phyloP scores from a whole-genome alignment of 2,113 vertebrate species.

The Falco punctatus region DNA sequence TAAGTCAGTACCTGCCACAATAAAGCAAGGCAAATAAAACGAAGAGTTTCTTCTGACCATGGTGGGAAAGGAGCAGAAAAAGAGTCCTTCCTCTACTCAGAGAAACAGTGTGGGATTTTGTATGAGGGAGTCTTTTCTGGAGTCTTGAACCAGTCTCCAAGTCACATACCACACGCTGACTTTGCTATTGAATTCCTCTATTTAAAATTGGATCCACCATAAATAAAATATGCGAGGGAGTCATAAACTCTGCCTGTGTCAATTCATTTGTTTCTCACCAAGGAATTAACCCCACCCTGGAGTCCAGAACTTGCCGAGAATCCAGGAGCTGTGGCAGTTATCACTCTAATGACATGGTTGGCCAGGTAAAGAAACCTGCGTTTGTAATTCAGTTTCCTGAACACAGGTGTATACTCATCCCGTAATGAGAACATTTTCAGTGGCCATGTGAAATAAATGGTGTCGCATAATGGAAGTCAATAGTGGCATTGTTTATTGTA shows the following conservation, averaged over 20 bases:
- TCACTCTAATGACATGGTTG: conserved; percentile 28
- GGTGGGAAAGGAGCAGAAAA: background rate
- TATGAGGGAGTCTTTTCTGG: background rate
- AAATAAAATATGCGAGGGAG: background rate
- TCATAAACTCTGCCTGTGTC: conserved; percentile 1
- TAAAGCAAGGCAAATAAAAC: background rate
- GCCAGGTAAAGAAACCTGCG: conserved; percentile 34
- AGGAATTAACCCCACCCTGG: conserved; percentile 21
- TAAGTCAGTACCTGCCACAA: background rate
- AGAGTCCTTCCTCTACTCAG: background rate
- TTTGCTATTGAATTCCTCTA: background rate
- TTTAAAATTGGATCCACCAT: background rate
- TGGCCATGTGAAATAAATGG: background rate
- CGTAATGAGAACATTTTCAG: background rate
- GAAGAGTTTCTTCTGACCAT: background rate
- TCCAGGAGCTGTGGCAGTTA: conserved; percentile 47
- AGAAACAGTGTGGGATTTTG: background rate
- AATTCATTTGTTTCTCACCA: conserved; percentile 24
- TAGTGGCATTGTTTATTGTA: background rate
- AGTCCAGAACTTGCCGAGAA: conserved; percentile 27
- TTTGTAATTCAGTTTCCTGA: conserved; percentile 5
- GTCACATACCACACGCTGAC: background rate
- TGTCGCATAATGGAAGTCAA: background rate
- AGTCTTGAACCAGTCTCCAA: background rate
- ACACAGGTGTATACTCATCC: background rate